Evolutionary conservation across 2,113 vertebrate species (phyloP), one percentile per base, ranked within the genome.

Genomic region (Limanda limanda): DNA sequence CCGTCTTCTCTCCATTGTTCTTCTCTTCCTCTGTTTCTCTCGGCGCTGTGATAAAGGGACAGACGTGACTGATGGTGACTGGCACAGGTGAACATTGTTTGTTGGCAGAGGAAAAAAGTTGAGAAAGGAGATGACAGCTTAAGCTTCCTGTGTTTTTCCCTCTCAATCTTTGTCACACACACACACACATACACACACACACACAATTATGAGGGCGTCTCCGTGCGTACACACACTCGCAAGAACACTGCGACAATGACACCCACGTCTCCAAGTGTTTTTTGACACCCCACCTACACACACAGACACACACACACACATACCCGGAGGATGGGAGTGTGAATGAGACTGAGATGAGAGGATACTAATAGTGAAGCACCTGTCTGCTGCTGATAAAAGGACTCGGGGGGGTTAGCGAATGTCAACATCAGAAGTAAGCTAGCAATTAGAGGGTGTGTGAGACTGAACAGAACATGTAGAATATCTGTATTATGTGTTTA

Each of bases 361-460:
- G 83, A 68, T 79, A 69, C 71, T 85, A 89, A 86, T 83, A 54
- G 74, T 42, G 55, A 76, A 85, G 68, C 89, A 90, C 83, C 83
- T 88, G 83, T 80, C 83, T 84, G 81, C 59, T 65, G 76, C 71
- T 81, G 85, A 84, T 90, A 70, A 89, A 93, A 74, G 67, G 70
- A 40, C 72, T 79, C 72, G 52, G 25, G 37, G 37, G 23, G 58
- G 66, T 60, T 64, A 76, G 25, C 47, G 70, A 74, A 72, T 75
- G 76, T 64, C 56, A 69, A 31, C 4, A 69, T 76, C 18, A 77
- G 78, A 77, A 65, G 25, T 71, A 83, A 78, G 37, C 23, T 60
- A 31, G 59, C 68, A 71, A 71, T 82, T 74, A 4, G 23, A 74
- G 51, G 25, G 40, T 8, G 61, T 52, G 23, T 63, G 24, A 76